phyloP scores from a whole-genome alignment of 2,888 invertebrate genomes.

The Nomada lathburiana region DNA sequence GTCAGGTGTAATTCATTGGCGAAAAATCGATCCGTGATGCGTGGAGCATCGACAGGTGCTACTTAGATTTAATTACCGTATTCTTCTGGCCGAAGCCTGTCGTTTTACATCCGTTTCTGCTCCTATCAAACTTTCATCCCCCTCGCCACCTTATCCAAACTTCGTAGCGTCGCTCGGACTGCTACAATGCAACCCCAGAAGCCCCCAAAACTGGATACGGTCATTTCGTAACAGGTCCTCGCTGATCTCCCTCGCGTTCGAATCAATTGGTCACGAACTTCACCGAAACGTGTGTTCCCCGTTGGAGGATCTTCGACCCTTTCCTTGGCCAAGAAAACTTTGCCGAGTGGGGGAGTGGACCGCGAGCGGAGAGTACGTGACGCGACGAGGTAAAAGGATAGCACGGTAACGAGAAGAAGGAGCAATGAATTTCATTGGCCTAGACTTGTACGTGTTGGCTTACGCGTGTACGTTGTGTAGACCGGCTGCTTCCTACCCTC shows the following conservation, averaged over 20 bases:
- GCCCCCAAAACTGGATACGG: neutral
- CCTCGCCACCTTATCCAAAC: neutral
- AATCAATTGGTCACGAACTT: slow-evolving; percentile 35
- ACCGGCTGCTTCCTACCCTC: slow-evolving; percentile 57
- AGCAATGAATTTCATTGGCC: slow-evolving; percentile 55
- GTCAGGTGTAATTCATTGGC: no score
- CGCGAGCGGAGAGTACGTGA: slow-evolving; percentile 21
- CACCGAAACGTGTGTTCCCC: slow-evolving; percentile 1
- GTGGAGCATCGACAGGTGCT: no score
- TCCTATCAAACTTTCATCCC: no score
- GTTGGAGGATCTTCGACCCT: neutral
- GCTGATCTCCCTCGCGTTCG: slow-evolving; percentile 4
- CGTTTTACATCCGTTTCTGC: neutral
- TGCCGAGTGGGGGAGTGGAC: neutral
- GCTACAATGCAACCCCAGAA: neutral
- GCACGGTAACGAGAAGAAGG: slow-evolving; percentile 25
- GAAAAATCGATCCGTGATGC: no score
- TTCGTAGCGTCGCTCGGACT: neutral
- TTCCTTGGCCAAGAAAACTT: neutral
- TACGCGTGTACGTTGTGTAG: slow-evolving; percentile 46
- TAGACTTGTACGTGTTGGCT: slow-evolving; percentile 38
- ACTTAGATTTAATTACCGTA: neutral
- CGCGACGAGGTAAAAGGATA: slow-evolving; percentile 17
- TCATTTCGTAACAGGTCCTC: slow-evolving; percentile 40
- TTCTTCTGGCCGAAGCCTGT: neutral